phyloP scores from a whole-genome alignment of 2,797 vertebrate genomes.

The Hydrophis major region DNA sequence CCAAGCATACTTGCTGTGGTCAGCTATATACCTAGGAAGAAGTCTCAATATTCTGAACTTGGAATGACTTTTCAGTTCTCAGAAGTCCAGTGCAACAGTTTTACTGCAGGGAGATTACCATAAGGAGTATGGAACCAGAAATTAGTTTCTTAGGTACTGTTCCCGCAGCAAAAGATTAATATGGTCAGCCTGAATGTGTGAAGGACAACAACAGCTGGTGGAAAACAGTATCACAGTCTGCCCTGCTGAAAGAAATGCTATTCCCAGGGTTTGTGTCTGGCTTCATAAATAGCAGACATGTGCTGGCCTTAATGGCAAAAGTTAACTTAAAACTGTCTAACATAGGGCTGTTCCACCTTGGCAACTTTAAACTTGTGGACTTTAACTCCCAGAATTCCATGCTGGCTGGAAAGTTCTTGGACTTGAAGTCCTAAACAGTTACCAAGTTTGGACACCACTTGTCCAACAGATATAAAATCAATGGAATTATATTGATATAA shows the following conservation, averaged over 20 bases:
- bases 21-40: fast-evolving
- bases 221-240: not conserved
- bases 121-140: fast-evolving
- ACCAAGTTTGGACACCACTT: not conserved
- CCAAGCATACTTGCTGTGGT: not conserved
- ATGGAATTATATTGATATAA: not conserved
- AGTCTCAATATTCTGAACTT: not conserved
- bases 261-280: not conserved
- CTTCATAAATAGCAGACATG: not conserved
- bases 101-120: not conserved
- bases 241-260: not conserved
- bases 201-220: conserved; percentile 7
- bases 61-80: not conserved
- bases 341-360: not conserved
- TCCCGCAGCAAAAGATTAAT: fast-evolving
- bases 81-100: fast-evolving
- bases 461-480: not conserved
- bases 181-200: not conserved
- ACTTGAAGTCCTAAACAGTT: not conserved
- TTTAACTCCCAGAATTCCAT: not conserved
- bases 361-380: not conserved
- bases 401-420: not conserved
- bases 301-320: not conserved
- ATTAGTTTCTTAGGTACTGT: fast-evolving
- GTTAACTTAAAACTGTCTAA: not conserved